Evolutionary conservation across 2,113 vertebrate genomes (phyloP), one percentile per base, ranked within the genome.

Genomic region (Mormyrus lacerda): DNA sequence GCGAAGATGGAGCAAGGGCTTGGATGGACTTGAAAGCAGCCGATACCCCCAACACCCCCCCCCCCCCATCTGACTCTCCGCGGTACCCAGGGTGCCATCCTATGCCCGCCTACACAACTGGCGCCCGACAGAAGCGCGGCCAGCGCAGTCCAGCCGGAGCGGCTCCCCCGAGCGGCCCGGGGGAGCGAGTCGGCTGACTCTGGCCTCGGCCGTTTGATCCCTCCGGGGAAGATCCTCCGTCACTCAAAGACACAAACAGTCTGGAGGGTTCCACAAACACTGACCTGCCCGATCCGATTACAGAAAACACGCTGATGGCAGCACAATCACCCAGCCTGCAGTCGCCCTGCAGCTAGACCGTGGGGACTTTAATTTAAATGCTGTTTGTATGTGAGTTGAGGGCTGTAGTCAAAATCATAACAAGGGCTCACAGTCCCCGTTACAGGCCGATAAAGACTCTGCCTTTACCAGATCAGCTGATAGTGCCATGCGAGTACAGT

Each of bases 1-100:
- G 48, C 7, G 82, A 47, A 51, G 88, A 55, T 27, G 73, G 48
- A 82, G 73, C 10, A 53, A 50, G 19, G 13, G 45, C 19, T 47
- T 89, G 73, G 88, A 89, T 35, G 44, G 45, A 89, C 24, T 48
- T 88, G 73, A 82, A 89, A 89, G 88, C 35, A 48, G 15, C 53
- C 35, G 9, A 31, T n/a, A 65, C 87, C 10, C 85, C 58, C 42
- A 1, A 21, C 87, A 1, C 11, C 51, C 86, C 87, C 15, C 86
- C 87, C 15, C 55, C 31, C 15, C 87, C 2, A 42, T 19, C 31
- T 44, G 35, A 24, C 17, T 24, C 87, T 27, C 42, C 15, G 27
- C 1, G 11, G 17, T 8, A 42, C 17, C 87, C 24, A 24, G 10
- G n/a, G 9, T 48, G 24, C 44, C 44, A 19, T 76, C 35, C 73